Evolutionary conservation across 2,888 invertebrate genomes (phyloP).

Genomic region (Meiosimyza decipiens): DNA sequence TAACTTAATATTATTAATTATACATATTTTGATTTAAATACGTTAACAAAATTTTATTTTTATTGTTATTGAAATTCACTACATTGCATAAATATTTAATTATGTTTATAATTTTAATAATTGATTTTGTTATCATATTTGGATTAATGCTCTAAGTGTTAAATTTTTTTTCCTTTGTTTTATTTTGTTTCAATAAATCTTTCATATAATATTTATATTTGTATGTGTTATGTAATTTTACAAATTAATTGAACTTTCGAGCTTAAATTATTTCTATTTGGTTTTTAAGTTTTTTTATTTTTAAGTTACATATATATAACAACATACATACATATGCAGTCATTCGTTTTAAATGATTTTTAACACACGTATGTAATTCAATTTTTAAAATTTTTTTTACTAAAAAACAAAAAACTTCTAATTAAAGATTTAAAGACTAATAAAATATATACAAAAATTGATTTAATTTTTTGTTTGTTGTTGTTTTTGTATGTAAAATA

Average conservation of each 20-base stretch:
- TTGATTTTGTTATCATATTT: conserved; percentile 29
- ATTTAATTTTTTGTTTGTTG: not conserved
- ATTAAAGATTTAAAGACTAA: not conserved
- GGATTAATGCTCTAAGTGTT: conserved; percentile 10
- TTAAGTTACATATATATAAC: conserved; percentile 5
- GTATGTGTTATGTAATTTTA: conserved; percentile 46
- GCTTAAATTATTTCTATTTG: conserved; percentile 44
- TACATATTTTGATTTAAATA: conserved; percentile 18
- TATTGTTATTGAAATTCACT: conserved; percentile 53
- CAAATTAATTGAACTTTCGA: conserved; percentile 59
- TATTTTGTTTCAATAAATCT: conserved; percentile 45
- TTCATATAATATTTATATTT: conserved; percentile 18
- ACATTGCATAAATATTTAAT: conserved; percentile 54
- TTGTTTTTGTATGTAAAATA: too few species aligned
- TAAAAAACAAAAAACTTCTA: too few species aligned
- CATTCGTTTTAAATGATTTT: conserved; percentile 16
- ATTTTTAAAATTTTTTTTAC: not conserved
- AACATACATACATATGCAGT: conserved; percentile 13
- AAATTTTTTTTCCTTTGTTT: conserved; percentile 35
- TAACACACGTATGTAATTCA: not conserved
- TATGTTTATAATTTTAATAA: conserved; percentile 35
- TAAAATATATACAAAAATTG: conserved; percentile 9
- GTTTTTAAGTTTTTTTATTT: conserved; percentile 4
- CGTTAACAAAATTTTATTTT: not conserved
- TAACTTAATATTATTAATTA: not conserved